Percentiles rank a stretch among this genome's conserved stretches.
Conservation (phyloP, 2,113 vertebrate genomes). For the Archilochus colubris region DNA sequence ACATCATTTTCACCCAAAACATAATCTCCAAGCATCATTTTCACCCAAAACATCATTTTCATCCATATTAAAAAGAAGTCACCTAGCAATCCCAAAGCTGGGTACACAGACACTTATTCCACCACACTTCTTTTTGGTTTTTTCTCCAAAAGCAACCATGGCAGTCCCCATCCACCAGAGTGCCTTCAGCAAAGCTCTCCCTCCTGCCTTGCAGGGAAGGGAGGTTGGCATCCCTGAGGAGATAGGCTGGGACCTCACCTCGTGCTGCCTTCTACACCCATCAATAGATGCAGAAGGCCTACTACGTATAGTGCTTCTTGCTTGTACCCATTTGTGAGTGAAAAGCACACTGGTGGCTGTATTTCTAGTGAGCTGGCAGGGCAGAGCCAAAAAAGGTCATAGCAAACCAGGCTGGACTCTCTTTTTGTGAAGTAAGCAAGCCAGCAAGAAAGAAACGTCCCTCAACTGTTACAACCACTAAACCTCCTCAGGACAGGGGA, state of each 20-base stretch:
- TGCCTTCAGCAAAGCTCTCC: background rate
- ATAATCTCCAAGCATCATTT: background rate
- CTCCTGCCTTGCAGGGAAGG: background rate
- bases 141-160: background rate
- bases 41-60: background rate
- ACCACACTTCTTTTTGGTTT: rapidly evolving
- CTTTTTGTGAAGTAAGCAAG: background rate
- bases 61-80: background rate
- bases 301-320: background rate
- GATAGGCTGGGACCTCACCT: too few relatives aligned
- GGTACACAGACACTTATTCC: background rate
- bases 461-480: background rate
- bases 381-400: background rate
- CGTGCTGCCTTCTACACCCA: rapidly evolving
- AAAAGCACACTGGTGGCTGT: rapidly evolving
- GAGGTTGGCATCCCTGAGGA: background rate
- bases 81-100: background rate
- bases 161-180: background rate
- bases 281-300: background rate
- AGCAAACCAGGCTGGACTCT: background rate
- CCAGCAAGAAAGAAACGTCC: rapidly evolving
- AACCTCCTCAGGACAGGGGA: background rate
- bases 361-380: background rate
- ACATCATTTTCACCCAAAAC: background rate
- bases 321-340: background rate